Evolutionary conservation across 1,140 invertebrate genomes (phyloP), one percentile per base, ranked within the genome.

Genomic region (Brachionus angularis): DNA sequence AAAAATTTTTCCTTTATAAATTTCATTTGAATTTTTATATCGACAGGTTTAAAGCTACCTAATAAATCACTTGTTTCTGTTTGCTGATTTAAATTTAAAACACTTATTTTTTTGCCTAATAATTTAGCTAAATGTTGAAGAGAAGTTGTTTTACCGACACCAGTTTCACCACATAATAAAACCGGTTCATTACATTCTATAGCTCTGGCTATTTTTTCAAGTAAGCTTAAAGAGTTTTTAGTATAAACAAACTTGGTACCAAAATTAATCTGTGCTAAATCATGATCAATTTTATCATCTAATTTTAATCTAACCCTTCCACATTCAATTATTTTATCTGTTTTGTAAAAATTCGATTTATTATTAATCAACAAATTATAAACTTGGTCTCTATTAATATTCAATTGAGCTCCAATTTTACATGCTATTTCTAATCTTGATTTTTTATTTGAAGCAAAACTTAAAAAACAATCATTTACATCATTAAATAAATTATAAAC

Each of bases 41-140:
- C 70, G 33, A 46, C 23, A 2, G 70, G 70, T 44, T 71, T 71
- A 61, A 78, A 87, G 80, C 96, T 95, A 75, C 96, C 96, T 1
- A 99, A 83, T 10, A 98, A 84, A 85, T 99, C 96, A 2, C 90
- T 87, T 52, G 89, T 92, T 82, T 99, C 95, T 75, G 91, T 96
- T 80, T 99, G 95, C 79, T 98, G 95, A 79, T 96, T 98, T 89
- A 99, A 91, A 80, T 99, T 99, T n/a, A 99, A 90, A 0, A 98
- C 93, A 42, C 90, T 84, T 12, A 99, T 82, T 77, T 89, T 89
- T 74, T 91, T 86, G 10, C 62, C 62, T 23, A 67, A 49, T 5
- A 67, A 21, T 16, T 4, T 5, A 1, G 62, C 62, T 29, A 67
- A 50, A 47, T 67, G 62, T 23, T 67, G 62, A 16, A 67, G 18